Percentiles rank a stretch among this genome's conserved stretches.
These are phyloP conservation scores for Enteromius argenteus DNA, from an alignment of 2,797 vertebrate genomes.

Conservation along the genomic window DNA sequence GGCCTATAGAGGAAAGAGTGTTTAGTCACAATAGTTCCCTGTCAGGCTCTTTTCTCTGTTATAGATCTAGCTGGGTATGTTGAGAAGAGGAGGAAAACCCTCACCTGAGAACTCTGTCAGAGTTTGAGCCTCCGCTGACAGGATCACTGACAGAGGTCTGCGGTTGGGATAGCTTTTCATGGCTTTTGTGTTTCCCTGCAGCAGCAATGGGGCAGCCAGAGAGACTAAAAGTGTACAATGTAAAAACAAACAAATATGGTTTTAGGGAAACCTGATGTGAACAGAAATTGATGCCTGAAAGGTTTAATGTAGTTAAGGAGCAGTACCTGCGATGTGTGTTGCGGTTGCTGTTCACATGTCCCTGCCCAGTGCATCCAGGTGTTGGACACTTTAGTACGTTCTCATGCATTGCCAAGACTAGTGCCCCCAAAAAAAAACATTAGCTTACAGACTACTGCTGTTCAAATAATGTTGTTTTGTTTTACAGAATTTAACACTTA, in stretches of 20 bases:
- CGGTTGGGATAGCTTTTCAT: constrained; percentile 84
- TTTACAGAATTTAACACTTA: background rate
- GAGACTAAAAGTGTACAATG: constrained; percentile 76
- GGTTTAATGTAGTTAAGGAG: background rate
- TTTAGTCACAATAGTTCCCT: background rate
- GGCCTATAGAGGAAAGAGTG: constrained; percentile 80
- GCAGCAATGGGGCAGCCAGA: constrained; percentile 97
- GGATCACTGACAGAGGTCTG: constrained; percentile 85
- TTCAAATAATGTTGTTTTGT: background rate
- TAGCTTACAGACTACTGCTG: background rate
- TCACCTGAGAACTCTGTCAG: constrained; percentile 96
- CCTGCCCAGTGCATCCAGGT: constrained; percentile 97
- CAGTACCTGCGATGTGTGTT: constrained; percentile 96
- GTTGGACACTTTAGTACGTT: constrained; percentile 98
- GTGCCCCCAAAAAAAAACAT: constrained; percentile 39
- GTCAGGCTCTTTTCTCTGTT: background rate
- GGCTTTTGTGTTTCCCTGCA: constrained; percentile 91
- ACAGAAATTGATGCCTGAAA: background rate
- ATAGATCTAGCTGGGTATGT: background rate
- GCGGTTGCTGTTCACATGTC: constrained; percentile 98
- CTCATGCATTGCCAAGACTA: constrained; percentile 99
- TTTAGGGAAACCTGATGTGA: background rate
- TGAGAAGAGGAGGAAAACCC: background rate
- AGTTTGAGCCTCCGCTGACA: constrained; percentile 84
- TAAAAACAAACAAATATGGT: constrained; percentile 5